Conservation (phyloP, 2,888 invertebrate genomes). For the Metallyticus violacea region DNA sequence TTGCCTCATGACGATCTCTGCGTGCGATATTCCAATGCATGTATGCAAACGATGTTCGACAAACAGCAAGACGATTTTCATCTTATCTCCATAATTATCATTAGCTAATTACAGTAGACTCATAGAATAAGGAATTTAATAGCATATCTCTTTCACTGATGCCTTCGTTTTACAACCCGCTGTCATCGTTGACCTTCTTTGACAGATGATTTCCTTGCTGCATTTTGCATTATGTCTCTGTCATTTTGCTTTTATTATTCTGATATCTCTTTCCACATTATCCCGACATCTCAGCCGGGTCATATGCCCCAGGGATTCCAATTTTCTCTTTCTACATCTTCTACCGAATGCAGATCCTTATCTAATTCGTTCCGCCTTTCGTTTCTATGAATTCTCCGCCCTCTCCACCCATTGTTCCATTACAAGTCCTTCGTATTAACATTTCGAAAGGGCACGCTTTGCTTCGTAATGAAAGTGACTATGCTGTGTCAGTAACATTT, state of each 20-base stretch:
- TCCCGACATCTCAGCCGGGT: background rate
- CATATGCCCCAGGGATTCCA: background rate
- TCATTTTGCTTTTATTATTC: background rate
- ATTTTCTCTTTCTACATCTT: background rate
- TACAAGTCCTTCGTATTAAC: background rate
- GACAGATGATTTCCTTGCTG: no score
- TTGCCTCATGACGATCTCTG: no score
- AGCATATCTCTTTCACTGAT: background rate
- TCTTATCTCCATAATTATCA: background rate
- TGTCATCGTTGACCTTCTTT: no score
- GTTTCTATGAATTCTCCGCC: background rate
- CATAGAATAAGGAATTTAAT: background rate
- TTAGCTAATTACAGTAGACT: background rate
- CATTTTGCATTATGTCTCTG: background rate
- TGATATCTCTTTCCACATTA: background rate
- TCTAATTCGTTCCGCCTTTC: background rate
- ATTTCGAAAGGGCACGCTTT: background rate
- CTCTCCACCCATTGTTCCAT: background rate
- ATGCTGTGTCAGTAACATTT: no score
- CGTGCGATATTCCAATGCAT: no score
- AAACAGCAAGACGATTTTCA: background rate
- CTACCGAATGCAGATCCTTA: background rate
- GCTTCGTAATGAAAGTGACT: no score
- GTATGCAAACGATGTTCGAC: background rate
- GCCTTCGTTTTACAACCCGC: no score